Conservation (phyloP, 1,140 invertebrate genomes). For the Drosophila sechellia region DNA sequence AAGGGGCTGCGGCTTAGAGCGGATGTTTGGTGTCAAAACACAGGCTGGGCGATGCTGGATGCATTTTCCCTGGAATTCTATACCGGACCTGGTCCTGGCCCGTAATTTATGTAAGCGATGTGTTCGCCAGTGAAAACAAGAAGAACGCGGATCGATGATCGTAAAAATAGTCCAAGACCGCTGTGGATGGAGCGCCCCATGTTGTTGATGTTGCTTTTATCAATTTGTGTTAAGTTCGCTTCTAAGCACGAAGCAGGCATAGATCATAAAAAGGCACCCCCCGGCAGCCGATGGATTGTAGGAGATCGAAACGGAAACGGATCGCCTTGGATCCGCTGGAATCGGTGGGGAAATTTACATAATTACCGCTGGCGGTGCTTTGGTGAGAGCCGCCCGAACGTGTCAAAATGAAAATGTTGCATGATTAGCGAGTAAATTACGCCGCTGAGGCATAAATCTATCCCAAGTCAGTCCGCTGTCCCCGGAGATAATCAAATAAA, state of each 20-base stretch:
- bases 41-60: conserved; percentile 30
- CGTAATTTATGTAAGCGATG: conserved; percentile 76
- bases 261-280: conserved; percentile 72
- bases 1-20: conserved; percentile 64
- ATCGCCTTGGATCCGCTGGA: conserved; percentile 15
- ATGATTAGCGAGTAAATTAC: conserved; percentile 81
- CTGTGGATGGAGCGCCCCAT: conserved; percentile 11
- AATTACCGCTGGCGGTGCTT: conserved; percentile 78
- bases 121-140: conserved; percentile 72
- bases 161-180: conserved; percentile 63
- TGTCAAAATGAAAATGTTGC: conserved; percentile 82
- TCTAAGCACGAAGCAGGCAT: conserved; percentile 74
- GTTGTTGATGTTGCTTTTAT: conserved; percentile 58
- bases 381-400: conserved; percentile 71
- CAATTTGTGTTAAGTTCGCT: conserved; percentile 74
- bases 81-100: conserved; percentile 50
- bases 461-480: conserved; percentile 18
- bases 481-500: conserved; percentile 75
- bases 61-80: conserved; percentile 70
- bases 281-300: conserved; percentile 39
- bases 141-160: conserved; percentile 43
- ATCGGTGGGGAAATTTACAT: conserved; percentile 63
- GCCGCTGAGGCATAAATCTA: conserved; percentile 68
- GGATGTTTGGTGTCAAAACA: conserved; percentile 81
- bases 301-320: conserved; percentile 5